A percentile compares a stretch with the other conserved stretches of the same genome.
phyloP scores from a whole-genome alignment of 2,797 vertebrate species.

The Gymnodraco acuticeps region DNA sequence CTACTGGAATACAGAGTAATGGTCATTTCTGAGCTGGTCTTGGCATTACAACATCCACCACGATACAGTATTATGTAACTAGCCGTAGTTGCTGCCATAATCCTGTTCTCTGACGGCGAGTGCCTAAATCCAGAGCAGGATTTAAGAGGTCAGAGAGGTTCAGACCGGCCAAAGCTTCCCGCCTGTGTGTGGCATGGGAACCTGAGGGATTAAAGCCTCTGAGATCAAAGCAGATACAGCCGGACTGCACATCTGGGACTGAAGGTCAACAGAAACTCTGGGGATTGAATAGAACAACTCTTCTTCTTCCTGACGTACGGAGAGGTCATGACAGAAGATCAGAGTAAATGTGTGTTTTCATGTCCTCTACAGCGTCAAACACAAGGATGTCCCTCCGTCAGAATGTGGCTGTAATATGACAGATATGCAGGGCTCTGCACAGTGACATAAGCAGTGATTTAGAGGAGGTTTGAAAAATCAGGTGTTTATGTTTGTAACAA shows the following conservation, averaged over 20 bases:
- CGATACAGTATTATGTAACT: slow-evolving; percentile 57
- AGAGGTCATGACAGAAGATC: slow-evolving; percentile 24
- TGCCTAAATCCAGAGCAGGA: slow-evolving; percentile 73
- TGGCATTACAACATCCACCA: slow-evolving; percentile 18
- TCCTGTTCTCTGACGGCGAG: slow-evolving; percentile 60
- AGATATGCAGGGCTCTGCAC: slow-evolving; percentile 20
- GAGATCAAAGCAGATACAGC: slow-evolving; percentile 25
- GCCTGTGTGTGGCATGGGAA: slow-evolving; percentile 41
- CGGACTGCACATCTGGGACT: slow-evolving; percentile 62
- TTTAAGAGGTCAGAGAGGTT: slow-evolving; percentile 78
- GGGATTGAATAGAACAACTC: slow-evolving; percentile 43
- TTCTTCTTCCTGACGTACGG: slow-evolving; percentile 40
- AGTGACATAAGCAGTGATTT: slow-evolving; percentile 31
- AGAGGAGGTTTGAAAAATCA: not conserved
- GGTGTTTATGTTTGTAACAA: not conserved
- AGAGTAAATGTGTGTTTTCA: slow-evolving; percentile 57
- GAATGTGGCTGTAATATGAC: slow-evolving; percentile 18
- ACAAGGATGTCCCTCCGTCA: slow-evolving; percentile 27
- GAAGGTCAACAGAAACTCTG: slow-evolving; percentile 16
- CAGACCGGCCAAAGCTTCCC: slow-evolving; percentile 54
- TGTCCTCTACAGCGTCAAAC: slow-evolving; percentile 58
- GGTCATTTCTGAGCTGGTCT: slow-evolving; percentile 19
- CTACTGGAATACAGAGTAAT: not conserved
- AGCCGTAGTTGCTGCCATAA: slow-evolving; percentile 69
- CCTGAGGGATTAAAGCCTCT: slow-evolving; percentile 48